Evolutionary conservation across 2,797 vertebrate genomes (phyloP).

Genomic region (Syncerus caffer): DNA sequence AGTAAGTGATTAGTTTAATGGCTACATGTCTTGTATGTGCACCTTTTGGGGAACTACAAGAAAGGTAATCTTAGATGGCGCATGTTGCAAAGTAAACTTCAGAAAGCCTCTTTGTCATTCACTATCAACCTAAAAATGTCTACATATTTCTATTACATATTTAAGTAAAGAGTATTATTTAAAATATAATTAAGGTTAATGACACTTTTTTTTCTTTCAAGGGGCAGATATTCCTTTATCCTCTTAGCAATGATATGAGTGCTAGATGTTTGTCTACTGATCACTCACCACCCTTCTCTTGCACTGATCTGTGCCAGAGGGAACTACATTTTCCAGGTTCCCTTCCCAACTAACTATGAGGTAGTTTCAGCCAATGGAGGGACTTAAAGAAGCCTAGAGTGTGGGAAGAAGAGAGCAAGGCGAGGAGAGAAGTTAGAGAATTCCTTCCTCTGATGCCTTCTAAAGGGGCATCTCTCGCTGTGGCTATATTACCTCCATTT

Average conservation of each 20-base stretch:
- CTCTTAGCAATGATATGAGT: neutral
- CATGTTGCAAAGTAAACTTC: neutral
- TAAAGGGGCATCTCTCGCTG: neutral
- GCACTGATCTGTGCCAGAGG: neutral
- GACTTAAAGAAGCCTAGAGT: neutral
- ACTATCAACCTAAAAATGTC: neutral
- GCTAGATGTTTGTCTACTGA: neutral
- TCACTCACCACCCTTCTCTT: neutral
- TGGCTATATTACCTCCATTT: neutral
- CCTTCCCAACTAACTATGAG: neutral
- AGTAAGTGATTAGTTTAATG: neutral
- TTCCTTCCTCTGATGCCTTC: neutral
- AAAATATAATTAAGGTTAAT: conserved; percentile 3
- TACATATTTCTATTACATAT: neutral
- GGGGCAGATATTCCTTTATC: neutral
- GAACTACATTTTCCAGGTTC: neutral
- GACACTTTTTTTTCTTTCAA: neutral
- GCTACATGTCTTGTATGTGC: neutral
- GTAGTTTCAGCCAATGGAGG: neutral
- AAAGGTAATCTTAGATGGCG: neutral
- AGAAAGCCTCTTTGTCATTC: neutral
- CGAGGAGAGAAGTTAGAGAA: too few relatives aligned
- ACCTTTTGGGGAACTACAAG: neutral
- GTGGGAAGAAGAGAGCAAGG: neutral
- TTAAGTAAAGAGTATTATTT: neutral